Conservation (phyloP, 1,140 invertebrate species). For the Drosophila varians region DNA sequence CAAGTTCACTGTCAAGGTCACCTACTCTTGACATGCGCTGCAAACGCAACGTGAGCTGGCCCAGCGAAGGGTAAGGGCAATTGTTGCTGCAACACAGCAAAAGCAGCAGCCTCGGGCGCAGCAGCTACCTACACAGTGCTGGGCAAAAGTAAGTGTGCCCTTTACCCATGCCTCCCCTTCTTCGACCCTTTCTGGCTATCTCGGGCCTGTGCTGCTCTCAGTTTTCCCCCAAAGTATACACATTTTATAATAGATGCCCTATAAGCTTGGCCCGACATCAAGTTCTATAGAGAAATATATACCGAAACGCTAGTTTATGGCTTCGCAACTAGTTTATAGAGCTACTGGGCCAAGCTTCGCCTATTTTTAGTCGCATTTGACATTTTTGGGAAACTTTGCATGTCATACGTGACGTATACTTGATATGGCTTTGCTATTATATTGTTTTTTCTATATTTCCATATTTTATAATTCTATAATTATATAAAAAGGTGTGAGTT, state of each 20-base stretch:
- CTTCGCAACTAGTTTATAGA: constrained; percentile 1
- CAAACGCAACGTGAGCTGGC: constrained; percentile 17
- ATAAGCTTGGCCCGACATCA: constrained; percentile 6
- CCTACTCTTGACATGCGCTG: constrained; percentile 77
- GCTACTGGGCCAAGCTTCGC: constrained; percentile 8
- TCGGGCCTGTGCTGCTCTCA: background rate
- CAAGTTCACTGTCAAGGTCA: constrained; percentile 84
- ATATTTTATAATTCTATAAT: no score
- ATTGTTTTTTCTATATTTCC: background rate
- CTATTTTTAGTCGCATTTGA: constrained; percentile 9
- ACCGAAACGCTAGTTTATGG: constrained; percentile 12
- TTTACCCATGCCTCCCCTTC: background rate
- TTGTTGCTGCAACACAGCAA: constrained; percentile 28
- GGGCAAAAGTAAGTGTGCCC: constrained; percentile 25
- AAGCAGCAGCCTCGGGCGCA: constrained; percentile 23
- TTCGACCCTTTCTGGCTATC: background rate
- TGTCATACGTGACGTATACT: background rate
- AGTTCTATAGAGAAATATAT: constrained; percentile 5
- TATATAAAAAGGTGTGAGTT: no score
- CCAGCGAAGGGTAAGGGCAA: constrained; percentile 22
- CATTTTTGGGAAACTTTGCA: background rate
- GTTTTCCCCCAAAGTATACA: constrained; percentile 42
- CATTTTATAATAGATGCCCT: constrained; percentile 57
- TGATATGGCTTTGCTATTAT: background rate
- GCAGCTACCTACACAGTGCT: constrained; percentile 41